A percentile compares a stretch with the other conserved stretches of the same genome.
These are phyloP conservation scores for Galeopsomyia nigrocyanea DNA, from an alignment of 2,888 invertebrate species.

Conservation along the genomic window DNA sequence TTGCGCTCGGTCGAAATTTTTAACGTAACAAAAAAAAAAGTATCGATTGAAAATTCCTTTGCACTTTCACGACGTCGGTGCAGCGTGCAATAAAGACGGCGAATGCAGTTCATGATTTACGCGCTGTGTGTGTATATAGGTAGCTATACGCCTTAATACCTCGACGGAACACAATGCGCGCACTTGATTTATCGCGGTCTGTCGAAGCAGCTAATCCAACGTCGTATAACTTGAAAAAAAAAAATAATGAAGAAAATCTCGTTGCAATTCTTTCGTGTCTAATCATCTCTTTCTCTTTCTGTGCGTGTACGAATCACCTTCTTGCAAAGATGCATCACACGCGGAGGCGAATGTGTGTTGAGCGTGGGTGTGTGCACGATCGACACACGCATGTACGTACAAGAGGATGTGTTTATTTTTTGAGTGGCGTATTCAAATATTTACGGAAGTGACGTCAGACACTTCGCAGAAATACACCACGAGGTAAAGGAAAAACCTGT, in stretches of 20 bases:
- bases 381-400: conserved; percentile 12
- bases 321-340: conserved; percentile 8
- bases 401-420: conserved; percentile 34
- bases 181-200: too few species aligned
- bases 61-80: too few species aligned
- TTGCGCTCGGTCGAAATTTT: conserved; percentile 1
- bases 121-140: conserved; percentile 52
- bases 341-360: not conserved
- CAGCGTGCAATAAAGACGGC: conserved; percentile 67
- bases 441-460: conserved; percentile 43
- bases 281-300: too few species aligned
- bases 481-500: conserved; percentile 39
- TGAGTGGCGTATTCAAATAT: conserved; percentile 39
- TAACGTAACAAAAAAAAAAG: conserved; percentile 7
- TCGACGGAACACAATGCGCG: too few species aligned
- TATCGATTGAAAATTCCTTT: not conserved
- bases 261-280: too few species aligned
- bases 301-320: too few species aligned
- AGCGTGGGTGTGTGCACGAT: conserved; percentile 23
- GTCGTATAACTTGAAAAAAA: too few species aligned
- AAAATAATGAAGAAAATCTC: too few species aligned
- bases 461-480: conserved; percentile 17
- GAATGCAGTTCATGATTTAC: conserved; percentile 67
- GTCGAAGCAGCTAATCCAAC: too few species aligned
- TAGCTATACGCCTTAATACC: conserved; percentile 32